Base-by-base conservation (phyloP, 1,140 invertebrate genomes). In the Hirudo medicinalis region DNA sequence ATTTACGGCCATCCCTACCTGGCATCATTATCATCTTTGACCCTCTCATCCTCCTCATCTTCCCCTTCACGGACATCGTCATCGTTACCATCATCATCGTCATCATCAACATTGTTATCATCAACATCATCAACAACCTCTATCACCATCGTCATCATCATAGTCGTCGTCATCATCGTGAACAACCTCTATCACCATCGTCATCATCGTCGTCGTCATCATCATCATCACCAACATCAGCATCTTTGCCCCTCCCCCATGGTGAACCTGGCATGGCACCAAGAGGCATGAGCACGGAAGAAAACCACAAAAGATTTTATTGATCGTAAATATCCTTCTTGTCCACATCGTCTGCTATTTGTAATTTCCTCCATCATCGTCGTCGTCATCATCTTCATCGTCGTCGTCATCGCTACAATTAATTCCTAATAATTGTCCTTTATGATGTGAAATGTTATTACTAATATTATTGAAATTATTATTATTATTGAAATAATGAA, bases 11-110 rank as follows among this genome's bases (percentile, higher is more conserved):
- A 49, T 49, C 43, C 43, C 4, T 49, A 17, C 15, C 15, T 17
- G 43, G 9, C 29, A 63, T 63, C 57, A 8, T 63, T 32, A 63
- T 63, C 29, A 63, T 63, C 57, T 63, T 63, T 60, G 27, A 27
- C 6, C 57, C 0, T 25, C 2, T 57, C 54, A 3, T 57, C 54
- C 54, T 57, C 54, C 25, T 57, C 54, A 57, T 57, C 54, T 15
- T 60, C 55, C 55, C 15, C 55, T 27, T 15, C 55, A 22, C 27
- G 8, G n/a, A 8, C 5, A 60, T 60, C 4, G 8, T 15, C 55
- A n/a, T 60, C 55, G 15, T 15, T 15, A 63, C 15, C 57, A 63
- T n/a, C 22, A 63, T 9, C 57, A 63, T 63, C 20, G 17, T 63
- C 57, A 22, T 25, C 29, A 63, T 63, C 57, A 63, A 2, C 57